Evolutionary conservation across 2,888 invertebrate genomes (phyloP).

Genomic region (Agonopterix subpropinquella): DNA sequence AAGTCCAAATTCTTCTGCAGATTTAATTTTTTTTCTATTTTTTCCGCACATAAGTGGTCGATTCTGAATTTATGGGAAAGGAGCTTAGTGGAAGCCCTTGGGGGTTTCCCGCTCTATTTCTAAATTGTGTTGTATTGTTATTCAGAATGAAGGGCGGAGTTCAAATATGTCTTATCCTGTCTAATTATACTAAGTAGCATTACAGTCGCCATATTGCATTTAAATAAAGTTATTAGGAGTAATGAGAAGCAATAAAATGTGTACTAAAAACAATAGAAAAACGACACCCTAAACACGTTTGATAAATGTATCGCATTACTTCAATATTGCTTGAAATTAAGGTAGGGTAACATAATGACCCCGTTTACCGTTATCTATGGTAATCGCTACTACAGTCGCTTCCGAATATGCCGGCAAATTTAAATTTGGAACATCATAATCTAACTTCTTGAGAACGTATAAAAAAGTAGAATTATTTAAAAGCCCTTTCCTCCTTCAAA

Average conservation of each 20-base stretch:
- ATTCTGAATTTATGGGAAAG: constrained; percentile 55
- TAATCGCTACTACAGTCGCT: constrained; percentile 54
- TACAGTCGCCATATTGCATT: neutral
- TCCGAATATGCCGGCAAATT: constrained; percentile 56
- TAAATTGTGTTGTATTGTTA: constrained; percentile 46
- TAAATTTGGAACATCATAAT: constrained; percentile 69
- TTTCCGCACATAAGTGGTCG: constrained; percentile 47
- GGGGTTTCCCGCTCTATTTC: constrained; percentile 48
- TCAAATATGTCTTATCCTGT: constrained; percentile 35
- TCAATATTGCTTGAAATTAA: constrained; percentile 45
- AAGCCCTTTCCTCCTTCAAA: constrained; percentile 6
- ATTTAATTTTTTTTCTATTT: constrained; percentile 22
- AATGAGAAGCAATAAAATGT: constrained; percentile 56
- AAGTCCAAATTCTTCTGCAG: constrained; percentile 21
- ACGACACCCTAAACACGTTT: constrained; percentile 38
- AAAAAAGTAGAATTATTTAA: neutral
- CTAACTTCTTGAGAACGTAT: constrained; percentile 28
- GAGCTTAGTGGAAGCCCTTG: constrained; percentile 45
- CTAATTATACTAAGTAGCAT: constrained; percentile 38
- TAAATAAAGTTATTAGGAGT: constrained; percentile 47
- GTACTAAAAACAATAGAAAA: constrained; percentile 36
- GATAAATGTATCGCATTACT: constrained; percentile 58
- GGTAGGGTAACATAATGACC: constrained; percentile 62
- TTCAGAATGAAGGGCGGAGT: constrained; percentile 33
- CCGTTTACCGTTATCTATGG: constrained; percentile 60